A percentile compares a stretch with the other conserved stretches of the same genome.
Evolutionary conservation across 2,888 invertebrate genomes (phyloP).

Genomic region (Rhamnusium bicolor): DNA sequence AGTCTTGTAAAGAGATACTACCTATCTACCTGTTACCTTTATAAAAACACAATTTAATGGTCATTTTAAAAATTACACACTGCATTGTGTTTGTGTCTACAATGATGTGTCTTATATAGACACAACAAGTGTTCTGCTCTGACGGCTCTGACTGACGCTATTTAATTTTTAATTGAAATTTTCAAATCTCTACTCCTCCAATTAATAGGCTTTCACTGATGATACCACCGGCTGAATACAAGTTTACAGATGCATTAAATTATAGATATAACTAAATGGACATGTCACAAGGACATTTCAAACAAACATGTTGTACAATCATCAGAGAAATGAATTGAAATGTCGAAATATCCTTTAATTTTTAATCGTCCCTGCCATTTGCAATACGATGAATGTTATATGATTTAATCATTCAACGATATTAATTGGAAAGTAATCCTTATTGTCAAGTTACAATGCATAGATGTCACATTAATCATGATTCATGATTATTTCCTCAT

Average conservation of each 20-base stretch:
- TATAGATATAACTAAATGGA: constrained; percentile 26
- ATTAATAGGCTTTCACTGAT: constrained; percentile 12
- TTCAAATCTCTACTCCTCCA: constrained; percentile 2
- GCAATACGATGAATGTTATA: constrained; percentile 18
- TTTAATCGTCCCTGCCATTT: constrained; percentile 24
- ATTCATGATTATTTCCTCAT: no score
- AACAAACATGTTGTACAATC: constrained; percentile 4
- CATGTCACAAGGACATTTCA: constrained; percentile 24
- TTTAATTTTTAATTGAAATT: constrained; percentile 22
- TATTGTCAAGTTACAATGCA: not conserved
- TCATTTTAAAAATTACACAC: no score
- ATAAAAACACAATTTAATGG: no score
- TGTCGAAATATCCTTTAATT: constrained; percentile 25
- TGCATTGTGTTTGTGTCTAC: no score
- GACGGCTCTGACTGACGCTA: constrained; percentile 10
- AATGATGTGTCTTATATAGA: no score
- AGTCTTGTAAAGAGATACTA: no score
- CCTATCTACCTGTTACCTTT: no score
- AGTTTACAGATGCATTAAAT: constrained; percentile 13
- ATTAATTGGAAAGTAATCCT: constrained; percentile 21
- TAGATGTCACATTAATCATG: not conserved
- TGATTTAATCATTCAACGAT: constrained; percentile 10
- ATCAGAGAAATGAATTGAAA: constrained; percentile 20
- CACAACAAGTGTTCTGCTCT: no score
- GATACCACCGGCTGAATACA: not conserved